These are phyloP conservation scores for Gallinago paraguaiae DNA, from an alignment of 2,113 vertebrate species.

Conservation along the genomic window DNA sequence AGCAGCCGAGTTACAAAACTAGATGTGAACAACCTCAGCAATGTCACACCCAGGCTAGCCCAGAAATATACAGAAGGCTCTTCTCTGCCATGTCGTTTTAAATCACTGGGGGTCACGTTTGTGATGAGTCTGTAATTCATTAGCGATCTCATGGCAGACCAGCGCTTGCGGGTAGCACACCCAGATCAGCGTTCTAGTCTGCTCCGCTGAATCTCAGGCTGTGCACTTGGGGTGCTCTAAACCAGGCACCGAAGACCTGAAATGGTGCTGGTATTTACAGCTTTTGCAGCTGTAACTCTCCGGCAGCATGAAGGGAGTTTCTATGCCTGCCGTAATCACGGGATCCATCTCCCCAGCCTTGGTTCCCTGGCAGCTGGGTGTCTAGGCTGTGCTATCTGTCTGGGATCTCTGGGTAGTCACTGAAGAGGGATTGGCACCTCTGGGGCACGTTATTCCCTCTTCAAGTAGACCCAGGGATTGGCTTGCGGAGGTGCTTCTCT, in stretches of 20 bases:
- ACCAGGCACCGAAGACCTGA: neutral
- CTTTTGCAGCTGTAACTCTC: neutral
- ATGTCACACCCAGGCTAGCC: neutral
- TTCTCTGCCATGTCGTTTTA: neutral
- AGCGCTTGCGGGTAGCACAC: fast-evolving
- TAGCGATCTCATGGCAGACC: neutral
- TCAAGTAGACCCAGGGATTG: neutral
- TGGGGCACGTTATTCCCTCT: conserved; percentile 35
- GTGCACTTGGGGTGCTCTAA: neutral
- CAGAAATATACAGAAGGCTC: neutral
- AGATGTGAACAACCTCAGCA: neutral
- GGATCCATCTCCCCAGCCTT: neutral
- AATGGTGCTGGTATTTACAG: neutral
- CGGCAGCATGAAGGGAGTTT: neutral
- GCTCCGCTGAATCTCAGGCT: neutral
- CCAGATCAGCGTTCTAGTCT: neutral
- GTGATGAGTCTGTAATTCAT: neutral
- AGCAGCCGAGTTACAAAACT: neutral
- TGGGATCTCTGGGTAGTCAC: conserved; percentile 40
- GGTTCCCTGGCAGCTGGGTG: neutral
- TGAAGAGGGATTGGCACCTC: conserved; percentile 52
- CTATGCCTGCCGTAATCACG: neutral
- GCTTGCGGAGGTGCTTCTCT: neutral
- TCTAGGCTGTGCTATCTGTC: conserved; percentile 47
- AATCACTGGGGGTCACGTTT: neutral